These are phyloP conservation scores for Caenorhabditis parvicauda DNA, from an alignment of 2,888 invertebrate genomes.

Conservation along the genomic window DNA sequence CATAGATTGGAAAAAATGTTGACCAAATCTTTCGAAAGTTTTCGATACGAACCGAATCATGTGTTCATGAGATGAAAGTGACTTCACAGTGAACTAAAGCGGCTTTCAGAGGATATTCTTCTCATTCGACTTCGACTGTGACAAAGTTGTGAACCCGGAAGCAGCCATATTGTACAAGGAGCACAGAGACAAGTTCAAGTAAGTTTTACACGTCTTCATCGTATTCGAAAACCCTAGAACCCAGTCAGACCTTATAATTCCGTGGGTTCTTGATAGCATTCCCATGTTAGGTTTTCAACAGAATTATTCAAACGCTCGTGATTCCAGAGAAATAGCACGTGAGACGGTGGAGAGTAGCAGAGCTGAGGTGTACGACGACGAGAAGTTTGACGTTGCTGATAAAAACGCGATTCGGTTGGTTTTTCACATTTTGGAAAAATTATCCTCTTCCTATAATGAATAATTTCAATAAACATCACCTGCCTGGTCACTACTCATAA, in stretches of 20 bases:
- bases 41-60: background rate
- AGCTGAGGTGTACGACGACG: constrained; percentile 31
- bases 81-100: no score
- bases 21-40: background rate
- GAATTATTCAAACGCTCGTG: background rate
- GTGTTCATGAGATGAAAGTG: no score
- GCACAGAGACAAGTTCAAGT: constrained; percentile 33
- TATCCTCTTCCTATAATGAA: background rate
- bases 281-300: no score
- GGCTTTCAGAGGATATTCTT: constrained; percentile 43
- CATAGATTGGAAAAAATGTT: background rate
- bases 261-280: no score
- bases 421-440: background rate
- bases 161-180: constrained; percentile 45
- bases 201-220: constrained; percentile 1
- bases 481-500: no score
- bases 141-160: constrained; percentile 36
- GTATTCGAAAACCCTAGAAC: no score
- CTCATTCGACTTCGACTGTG: constrained; percentile 31
- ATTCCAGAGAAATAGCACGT: constrained; percentile 22
- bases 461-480: no score
- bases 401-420: constrained; percentile 18
- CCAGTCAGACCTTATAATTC: no score
- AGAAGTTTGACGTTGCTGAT: constrained; percentile 2
- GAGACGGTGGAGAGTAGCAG: constrained; percentile 31